Base-by-base conservation (phyloP, 2,888 invertebrate species). In the Trissolcus brochymenae region DNA sequence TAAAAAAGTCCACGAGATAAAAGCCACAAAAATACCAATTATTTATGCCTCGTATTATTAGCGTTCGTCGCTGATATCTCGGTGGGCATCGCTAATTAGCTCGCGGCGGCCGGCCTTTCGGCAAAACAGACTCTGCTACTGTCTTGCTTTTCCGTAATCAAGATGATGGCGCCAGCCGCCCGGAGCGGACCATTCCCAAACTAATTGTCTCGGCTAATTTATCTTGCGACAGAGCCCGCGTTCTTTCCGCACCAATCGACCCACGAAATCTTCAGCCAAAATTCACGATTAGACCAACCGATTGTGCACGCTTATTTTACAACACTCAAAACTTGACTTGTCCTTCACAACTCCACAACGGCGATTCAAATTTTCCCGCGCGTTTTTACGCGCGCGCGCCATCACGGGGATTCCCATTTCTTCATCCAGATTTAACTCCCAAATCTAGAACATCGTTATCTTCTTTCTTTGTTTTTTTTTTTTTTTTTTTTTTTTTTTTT, bases 141-240 rank as follows among this genome's bases (percentile, higher is more conserved):
- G 88, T 88, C 86, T 86, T 85, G 81, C 82, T 72, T 79, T 79
- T 78, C 77, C 79, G 84, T 83, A 87, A 88, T 88, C 89, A 88
- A 88, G 89, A 88, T 88, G 88, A 88, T 88, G 87, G 88, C 87
- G 87, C 87, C 87, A 87, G 84, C 87, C 87, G 87, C 86, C 87
- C 87, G 87, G 83, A 84, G 85, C 87, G 86, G 85, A 84, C 87
- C 87, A 87, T 88, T 85, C 86, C 86, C 83, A 87, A 89, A 88
- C 89, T 89, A 88, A 88, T 88, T 88, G 88, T 87, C 86, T 84
- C 84, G 87, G 86, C 87, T 89, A 88, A 88, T 88, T 88, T 88
- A 88, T 87, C 85, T 86, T 84, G 84, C 85, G 84, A 84, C 84
- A 85, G 85, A 84, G 84, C 81, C 81, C 77, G 82, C 84, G 82